Evolutionary conservation across 2,888 invertebrate genomes (phyloP).

Genomic region (Drosophila silvestris): DNA sequence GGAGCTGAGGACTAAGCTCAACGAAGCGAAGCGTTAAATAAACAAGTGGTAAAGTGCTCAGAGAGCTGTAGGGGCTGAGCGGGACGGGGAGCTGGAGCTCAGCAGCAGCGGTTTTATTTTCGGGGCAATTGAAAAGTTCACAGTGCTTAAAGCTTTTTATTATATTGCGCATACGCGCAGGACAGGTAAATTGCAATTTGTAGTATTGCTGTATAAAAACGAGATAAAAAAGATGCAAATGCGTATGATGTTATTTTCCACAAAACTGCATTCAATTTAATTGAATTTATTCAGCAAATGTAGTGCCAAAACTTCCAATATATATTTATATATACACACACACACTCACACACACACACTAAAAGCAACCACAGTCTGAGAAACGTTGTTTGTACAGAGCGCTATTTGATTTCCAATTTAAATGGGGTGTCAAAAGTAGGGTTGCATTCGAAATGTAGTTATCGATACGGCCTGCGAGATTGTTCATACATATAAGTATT

Average conservation of each 20-base stretch:
- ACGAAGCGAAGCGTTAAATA: conserved; percentile 76
- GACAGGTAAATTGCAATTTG: conserved; percentile 44
- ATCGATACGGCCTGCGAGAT: conserved; percentile 18
- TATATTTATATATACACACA: conserved; percentile 14
- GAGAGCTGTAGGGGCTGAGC: conserved; percentile 50
- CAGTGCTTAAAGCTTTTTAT: conserved; percentile 46
- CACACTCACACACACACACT: conserved; percentile 1
- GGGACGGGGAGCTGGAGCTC: conserved; percentile 25
- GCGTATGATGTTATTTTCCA: conserved; percentile 17
- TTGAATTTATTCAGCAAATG: conserved; percentile 40
- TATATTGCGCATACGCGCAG: conserved; percentile 55
- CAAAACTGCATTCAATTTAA: conserved; percentile 47
- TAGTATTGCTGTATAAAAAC: not conserved
- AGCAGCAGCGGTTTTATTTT: conserved; percentile 50
- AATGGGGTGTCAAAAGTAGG: conserved; percentile 37
- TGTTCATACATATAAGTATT: not conserved
- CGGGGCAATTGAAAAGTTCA: conserved; percentile 66
- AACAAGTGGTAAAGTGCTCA: conserved; percentile 76
- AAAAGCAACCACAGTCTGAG: not conserved
- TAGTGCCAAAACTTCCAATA: conserved; percentile 28
- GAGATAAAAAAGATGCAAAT: conserved; percentile 1
- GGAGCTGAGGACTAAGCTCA: conserved; percentile 42
- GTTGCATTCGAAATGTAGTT: conserved; percentile 56
- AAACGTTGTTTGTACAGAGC: conserved; percentile 30
- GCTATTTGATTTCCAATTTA: conserved; percentile 66